These are phyloP conservation scores for Siphamia tubifer DNA, from an alignment of 2,113 vertebrate genomes.

Conservation along the genomic window DNA sequence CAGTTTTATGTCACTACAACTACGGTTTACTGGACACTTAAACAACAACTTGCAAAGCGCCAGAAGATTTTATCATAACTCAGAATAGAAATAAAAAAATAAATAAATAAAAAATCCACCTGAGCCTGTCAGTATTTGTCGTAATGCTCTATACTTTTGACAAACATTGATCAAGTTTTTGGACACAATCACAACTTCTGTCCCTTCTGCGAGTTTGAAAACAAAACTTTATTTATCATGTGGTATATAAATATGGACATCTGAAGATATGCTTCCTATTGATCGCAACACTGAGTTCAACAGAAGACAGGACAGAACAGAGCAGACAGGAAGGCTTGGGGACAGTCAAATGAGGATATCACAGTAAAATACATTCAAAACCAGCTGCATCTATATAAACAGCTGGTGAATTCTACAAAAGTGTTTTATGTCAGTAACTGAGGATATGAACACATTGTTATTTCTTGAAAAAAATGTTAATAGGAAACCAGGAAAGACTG, in stretches of 20 bases:
- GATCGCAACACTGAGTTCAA: constrained; percentile 4
- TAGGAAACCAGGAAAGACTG: too few relatives aligned
- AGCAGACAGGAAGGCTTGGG: neutral
- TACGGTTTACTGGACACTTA: too few relatives aligned
- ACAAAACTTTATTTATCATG: constrained; percentile 61
- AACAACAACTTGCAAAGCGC: neutral
- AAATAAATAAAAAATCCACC: neutral
- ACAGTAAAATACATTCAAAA: neutral
- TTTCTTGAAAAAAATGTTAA: too few relatives aligned
- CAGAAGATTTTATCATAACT: neutral
- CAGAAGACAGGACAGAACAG: constrained; percentile 28
- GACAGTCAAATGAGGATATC: constrained; percentile 27
- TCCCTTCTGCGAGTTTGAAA: constrained; percentile 48
- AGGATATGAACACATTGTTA: too few relatives aligned
- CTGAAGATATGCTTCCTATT: constrained; percentile 27
- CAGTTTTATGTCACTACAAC: too few relatives aligned
- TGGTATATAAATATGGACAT: constrained; percentile 48
- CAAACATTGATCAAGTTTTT: neutral
- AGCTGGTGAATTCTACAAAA: too few relatives aligned
- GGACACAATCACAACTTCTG: constrained; percentile 31
- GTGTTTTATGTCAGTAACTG: too few relatives aligned
- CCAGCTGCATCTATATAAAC: too few relatives aligned
- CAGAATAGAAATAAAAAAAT: neutral
- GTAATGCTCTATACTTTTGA: neutral
- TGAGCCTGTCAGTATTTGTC: neutral